Conservation (phyloP, 30 jellyfish, hydroid and myxozoan species). For the Turritopsis dohrnii region DNA sequence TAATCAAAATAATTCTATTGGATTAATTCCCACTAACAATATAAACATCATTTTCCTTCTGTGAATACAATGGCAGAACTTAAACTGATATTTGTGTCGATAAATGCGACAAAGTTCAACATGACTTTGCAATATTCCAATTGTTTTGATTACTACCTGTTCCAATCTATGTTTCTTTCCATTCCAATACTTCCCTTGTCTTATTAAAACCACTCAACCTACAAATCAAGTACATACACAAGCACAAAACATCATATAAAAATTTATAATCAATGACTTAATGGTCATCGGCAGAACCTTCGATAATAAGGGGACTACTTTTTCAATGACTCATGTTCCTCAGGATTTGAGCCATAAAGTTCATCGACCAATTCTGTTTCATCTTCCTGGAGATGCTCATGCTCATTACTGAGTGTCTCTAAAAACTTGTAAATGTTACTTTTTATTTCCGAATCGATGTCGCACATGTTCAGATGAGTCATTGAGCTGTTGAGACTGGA, state of each 20-base stretch:
- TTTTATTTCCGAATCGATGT: neutral
- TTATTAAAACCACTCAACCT: too few relatives aligned
- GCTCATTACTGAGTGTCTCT: slow-evolving; percentile 8
- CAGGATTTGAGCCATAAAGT: neutral
- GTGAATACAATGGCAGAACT: too few relatives aligned
- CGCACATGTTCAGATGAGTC: neutral
- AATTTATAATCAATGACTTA: neutral
- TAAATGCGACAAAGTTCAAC: too few relatives aligned
- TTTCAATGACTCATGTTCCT: neutral
- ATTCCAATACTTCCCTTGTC: too few relatives aligned
- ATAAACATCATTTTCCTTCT: too few relatives aligned
- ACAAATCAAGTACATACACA: neutral
- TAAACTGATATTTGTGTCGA: too few relatives aligned
- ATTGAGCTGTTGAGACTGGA: slow-evolving; percentile 20
- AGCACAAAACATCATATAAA: neutral
- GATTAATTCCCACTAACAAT: too few relatives aligned
- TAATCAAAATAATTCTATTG: too few relatives aligned
- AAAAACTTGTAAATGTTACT: neutral
- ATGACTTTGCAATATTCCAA: too few relatives aligned
- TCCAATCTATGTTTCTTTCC: too few relatives aligned
- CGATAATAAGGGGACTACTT: neutral
- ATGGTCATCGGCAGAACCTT: neutral
- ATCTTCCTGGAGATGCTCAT: neutral
- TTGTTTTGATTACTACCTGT: too few relatives aligned
- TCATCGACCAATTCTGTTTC: neutral